phyloP scores from a whole-genome alignment of 1,140 invertebrate species.

The Orchestia grillus region DNA sequence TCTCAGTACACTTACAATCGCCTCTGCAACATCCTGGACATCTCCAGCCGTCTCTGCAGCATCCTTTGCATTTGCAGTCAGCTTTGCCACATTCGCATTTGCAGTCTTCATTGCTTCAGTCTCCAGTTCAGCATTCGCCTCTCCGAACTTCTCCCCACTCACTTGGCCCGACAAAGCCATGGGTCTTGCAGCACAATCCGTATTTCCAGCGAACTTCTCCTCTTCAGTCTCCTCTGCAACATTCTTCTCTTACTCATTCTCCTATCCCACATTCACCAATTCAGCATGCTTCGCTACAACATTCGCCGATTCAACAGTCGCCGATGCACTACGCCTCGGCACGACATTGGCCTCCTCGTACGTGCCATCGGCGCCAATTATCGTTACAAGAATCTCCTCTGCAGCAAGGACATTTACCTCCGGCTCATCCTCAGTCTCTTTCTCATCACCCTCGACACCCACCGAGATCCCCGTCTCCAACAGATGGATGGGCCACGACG shows the following conservation, averaged over 20 bases:
- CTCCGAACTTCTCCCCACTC: background rate
- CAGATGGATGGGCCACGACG: slow-evolving; percentile 45
- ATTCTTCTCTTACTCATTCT: slow-evolving; percentile 36
- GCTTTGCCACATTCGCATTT: background rate
- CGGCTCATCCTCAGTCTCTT: slow-evolving; percentile 38
- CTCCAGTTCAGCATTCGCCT: slow-evolving; percentile 31
- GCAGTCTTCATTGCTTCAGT: slow-evolving; percentile 40
- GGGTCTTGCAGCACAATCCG: slow-evolving; percentile 32
- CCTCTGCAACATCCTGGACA: slow-evolving; percentile 48
- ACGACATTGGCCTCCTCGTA: slow-evolving; percentile 39
- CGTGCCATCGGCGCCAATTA: slow-evolving; percentile 33
- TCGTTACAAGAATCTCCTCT: slow-evolving; percentile 40
- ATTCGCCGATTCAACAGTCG: slow-evolving; percentile 38
- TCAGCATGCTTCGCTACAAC: slow-evolving; percentile 46
- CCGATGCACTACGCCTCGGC: slow-evolving; percentile 41
- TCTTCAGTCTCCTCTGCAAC: slow-evolving; percentile 48
- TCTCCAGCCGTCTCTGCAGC: slow-evolving; percentile 20
- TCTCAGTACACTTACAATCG: slow-evolving; percentile 48
- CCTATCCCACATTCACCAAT: slow-evolving; percentile 44
- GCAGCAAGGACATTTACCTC: slow-evolving; percentile 19
- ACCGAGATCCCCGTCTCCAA: slow-evolving; percentile 26
- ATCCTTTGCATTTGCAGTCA: slow-evolving; percentile 29
- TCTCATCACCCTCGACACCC: slow-evolving; percentile 47
- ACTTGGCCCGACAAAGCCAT: slow-evolving; percentile 19
- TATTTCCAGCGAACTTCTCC: slow-evolving; percentile 43